Evolutionary conservation across 2,113 vertebrate species (phyloP).

Genomic region (Zosterops pallidus): DNA sequence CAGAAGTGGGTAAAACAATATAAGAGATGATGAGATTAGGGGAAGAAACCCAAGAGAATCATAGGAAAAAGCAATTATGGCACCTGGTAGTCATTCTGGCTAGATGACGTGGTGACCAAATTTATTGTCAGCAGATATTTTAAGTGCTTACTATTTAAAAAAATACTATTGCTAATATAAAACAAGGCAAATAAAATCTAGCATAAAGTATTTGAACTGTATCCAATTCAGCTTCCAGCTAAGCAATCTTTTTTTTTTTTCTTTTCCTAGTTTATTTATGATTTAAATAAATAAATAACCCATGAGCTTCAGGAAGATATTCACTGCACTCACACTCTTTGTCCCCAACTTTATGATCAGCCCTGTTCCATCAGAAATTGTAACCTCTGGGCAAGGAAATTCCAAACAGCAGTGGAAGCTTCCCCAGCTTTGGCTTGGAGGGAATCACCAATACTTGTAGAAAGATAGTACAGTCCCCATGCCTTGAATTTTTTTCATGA

Average conservation of each 20-base stretch:
- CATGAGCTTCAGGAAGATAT: not conserved
- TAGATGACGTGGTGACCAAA: not conserved
- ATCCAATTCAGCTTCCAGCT: not conserved
- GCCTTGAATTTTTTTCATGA: slow-evolving; percentile 21
- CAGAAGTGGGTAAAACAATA: not conserved
- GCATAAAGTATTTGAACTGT: not conserved
- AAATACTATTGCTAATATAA: not conserved
- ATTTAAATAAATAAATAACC: not conserved
- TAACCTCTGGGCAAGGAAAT: not conserved
- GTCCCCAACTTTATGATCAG: not conserved
- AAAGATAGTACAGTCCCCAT: not conserved
- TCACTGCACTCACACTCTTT: not conserved
- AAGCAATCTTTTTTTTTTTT: not conserved
- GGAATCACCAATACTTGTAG: not conserved
- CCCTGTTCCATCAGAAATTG: not conserved
- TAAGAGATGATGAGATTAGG: not conserved
- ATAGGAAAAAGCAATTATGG: not conserved
- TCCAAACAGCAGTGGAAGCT: not conserved
- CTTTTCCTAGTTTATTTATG: not conserved
- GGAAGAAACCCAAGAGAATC: not conserved
- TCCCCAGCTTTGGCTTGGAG: not conserved
- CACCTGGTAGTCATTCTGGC: not conserved
- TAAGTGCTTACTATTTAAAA: not conserved
- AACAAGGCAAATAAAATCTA: not conserved
- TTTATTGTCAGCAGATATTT: not conserved